These are phyloP conservation scores for Elmis aenea DNA, from an alignment of 2,888 invertebrate species.

Conservation along the genomic window DNA sequence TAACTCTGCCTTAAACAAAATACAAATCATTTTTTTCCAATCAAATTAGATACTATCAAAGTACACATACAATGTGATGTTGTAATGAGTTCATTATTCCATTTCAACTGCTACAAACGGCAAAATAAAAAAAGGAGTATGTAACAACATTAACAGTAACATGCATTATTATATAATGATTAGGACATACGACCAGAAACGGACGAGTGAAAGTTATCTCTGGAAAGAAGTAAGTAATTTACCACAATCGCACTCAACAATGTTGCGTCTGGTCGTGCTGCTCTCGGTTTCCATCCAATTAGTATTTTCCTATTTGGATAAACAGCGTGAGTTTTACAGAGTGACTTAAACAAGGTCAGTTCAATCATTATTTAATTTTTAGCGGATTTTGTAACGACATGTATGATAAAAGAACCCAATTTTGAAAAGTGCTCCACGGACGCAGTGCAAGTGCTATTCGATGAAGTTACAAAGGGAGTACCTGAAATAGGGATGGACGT, in stretches of 20 bases:
- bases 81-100: too few relatives aligned
- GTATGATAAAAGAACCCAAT: conserved; percentile 55
- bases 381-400: conserved; percentile 67
- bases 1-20: too few relatives aligned
- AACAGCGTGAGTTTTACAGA: conserved; percentile 33
- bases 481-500: conserved; percentile 57
- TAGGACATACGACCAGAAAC: too few relatives aligned
- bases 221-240: conserved; percentile 23
- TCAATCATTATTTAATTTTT: conserved; percentile 30
- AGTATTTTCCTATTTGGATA: conserved; percentile 28
- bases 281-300: conserved; percentile 24
- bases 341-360: conserved; percentile 1
- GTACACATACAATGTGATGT: too few relatives aligned
- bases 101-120: too few relatives aligned
- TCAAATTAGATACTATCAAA: too few relatives aligned
- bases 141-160: too few relatives aligned
- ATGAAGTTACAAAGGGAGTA: conserved; percentile 55
- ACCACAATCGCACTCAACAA: conserved; percentile 27
- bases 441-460: conserved; percentile 64
- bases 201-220: conserved; percentile 34
- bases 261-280: conserved; percentile 30
- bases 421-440: conserved; percentile 63
- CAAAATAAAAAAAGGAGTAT: too few relatives aligned
- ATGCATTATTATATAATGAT: too few relatives aligned
- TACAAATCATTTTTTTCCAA: too few relatives aligned